A percentile compares a stretch with the other conserved stretches of the same genome.
phyloP scores from a whole-genome alignment of 1,140 invertebrate genomes.

The Leptinotarsa lineolata region DNA sequence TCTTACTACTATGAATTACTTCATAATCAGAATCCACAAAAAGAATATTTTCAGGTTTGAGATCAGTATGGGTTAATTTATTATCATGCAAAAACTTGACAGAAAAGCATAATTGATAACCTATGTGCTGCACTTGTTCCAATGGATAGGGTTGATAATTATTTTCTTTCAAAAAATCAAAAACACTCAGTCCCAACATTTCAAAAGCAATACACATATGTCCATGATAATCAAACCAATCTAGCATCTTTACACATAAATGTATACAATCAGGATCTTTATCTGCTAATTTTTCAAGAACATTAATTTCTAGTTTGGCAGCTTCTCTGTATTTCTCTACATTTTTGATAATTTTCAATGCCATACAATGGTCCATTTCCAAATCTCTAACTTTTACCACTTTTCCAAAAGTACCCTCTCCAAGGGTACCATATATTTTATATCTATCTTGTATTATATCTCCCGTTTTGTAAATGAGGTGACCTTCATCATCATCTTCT shows the following conservation, averaged over 20 bases:
- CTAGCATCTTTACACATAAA: constrained; percentile 96
- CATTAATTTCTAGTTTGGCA: constrained; percentile 98
- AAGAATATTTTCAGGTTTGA: constrained; percentile 99
- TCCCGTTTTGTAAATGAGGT: constrained; percentile 18
- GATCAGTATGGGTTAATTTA: constrained; percentile 97
- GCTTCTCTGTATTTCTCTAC: constrained; percentile 99
- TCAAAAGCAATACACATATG: constrained; percentile 99
- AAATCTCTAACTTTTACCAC: constrained; percentile 97
- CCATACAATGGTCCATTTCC: constrained; percentile 89
- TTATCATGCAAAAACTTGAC: constrained; percentile 98
- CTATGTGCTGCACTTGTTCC: constrained; percentile 96
- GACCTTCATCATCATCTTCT: constrained; percentile 24
- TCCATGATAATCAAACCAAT: constrained; percentile 99
- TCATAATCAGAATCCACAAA: constrained; percentile 96
- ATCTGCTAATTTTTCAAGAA: constrained; percentile 93
- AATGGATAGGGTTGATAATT: constrained; percentile 97
- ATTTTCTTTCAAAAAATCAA: constrained; percentile 99
- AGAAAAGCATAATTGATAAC: constrained; percentile 95
- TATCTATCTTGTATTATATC: constrained; percentile 63
- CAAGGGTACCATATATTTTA: constrained; percentile 96
- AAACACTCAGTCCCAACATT: constrained; percentile 97
- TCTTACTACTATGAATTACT: constrained; percentile 80
- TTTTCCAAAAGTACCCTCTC: constrained; percentile 99
- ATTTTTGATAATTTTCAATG: constrained; percentile 99
- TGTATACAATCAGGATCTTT: constrained; percentile 94